These are phyloP conservation scores for Macropis europaea DNA, from an alignment of 2,888 invertebrate species.

Conservation along the genomic window DNA sequence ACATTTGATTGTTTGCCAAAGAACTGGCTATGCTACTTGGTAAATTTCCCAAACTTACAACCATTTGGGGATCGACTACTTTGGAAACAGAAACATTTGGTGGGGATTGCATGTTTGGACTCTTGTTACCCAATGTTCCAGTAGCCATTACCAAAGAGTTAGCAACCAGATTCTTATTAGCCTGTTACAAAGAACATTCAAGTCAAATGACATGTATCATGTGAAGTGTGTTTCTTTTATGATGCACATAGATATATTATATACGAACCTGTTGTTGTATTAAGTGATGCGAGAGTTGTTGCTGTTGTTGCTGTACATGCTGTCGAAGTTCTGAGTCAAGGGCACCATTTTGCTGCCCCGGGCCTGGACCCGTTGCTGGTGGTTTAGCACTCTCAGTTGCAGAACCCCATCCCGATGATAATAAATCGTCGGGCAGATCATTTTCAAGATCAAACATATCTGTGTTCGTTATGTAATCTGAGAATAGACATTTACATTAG, in stretches of 20 bases:
- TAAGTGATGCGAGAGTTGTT: constrained; percentile 80
- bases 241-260: background rate
- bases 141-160: constrained; percentile 87
- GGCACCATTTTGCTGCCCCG: constrained; percentile 89
- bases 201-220: constrained; percentile 1
- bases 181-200: constrained; percentile 81
- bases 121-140: constrained; percentile 90
- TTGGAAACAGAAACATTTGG: constrained; percentile 90
- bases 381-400: constrained; percentile 86
- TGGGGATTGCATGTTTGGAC: constrained; percentile 92
- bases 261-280: constrained; percentile 72
- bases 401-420: constrained; percentile 88
- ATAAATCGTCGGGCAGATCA: constrained; percentile 94
- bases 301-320: constrained; percentile 81
- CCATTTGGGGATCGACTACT: constrained; percentile 83
- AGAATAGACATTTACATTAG: constrained; percentile 67
- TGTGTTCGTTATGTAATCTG: constrained; percentile 91
- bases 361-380: constrained; percentile 91
- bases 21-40: constrained; percentile 82
- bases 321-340: constrained; percentile 83
- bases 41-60: constrained; percentile 83
- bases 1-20: constrained; percentile 79
- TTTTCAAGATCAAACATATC: constrained; percentile 95
- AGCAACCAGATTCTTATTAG: constrained; percentile 86
- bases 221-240: background rate